These are phyloP conservation scores for Galerucella nymphaeae DNA, from an alignment of 2,888 invertebrate species.

Conservation along the genomic window DNA sequence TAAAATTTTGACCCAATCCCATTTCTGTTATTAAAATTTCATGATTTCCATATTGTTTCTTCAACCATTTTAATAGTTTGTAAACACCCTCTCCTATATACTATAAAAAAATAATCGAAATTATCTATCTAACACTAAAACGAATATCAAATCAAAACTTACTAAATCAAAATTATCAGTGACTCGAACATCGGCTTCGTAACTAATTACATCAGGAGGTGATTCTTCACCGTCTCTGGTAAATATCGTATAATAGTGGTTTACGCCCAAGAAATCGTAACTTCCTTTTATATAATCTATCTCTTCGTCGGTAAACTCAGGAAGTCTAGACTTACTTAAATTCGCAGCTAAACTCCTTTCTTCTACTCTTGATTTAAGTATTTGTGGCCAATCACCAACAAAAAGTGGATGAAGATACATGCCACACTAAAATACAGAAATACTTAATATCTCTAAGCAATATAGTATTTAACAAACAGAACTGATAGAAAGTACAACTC, in stretches of 20 bases:
- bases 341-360: conserved; percentile 71
- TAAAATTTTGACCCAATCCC: conserved; percentile 43
- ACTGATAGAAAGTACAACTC: too few species aligned
- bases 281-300: conserved; percentile 71
- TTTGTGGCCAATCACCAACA: conserved; percentile 74
- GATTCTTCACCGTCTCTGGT: conserved; percentile 53
- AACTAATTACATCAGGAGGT: conserved; percentile 32
- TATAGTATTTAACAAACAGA: not conserved
- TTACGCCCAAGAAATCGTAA: conserved; percentile 79
- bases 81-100: conserved; percentile 47
- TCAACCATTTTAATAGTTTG: conserved; percentile 46
- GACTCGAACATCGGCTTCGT: conserved; percentile 61
- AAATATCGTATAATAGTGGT: conserved; percentile 76
- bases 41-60: conserved; percentile 43
- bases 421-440: conserved; percentile 46
- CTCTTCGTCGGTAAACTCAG: conserved; percentile 71
- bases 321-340: conserved; percentile 71
- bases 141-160: not conserved
- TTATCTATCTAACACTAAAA: not conserved
- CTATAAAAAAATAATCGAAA: conserved; percentile 32
- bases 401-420: conserved; percentile 70
- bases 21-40: conserved; percentile 50
- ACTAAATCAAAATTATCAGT: conserved; percentile 58
- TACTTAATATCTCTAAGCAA: not conserved
- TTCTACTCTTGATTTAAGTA: conserved; percentile 72